These are phyloP conservation scores for Elephantulus edwardii DNA, from an alignment of 2,113 vertebrate genomes.

Conservation along the genomic window DNA sequence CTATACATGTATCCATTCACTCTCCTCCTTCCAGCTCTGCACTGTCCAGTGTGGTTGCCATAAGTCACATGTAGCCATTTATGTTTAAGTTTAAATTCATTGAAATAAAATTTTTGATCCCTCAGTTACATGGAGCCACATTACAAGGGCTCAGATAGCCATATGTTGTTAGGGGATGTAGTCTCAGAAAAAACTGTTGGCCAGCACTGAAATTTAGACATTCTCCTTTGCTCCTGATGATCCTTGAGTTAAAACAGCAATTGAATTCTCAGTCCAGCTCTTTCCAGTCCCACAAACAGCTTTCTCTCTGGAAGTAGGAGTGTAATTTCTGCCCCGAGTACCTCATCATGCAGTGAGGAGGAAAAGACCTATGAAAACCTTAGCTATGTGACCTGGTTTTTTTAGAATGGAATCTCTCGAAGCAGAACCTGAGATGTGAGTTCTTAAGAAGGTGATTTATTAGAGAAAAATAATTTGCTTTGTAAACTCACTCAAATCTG, in stretches of 20 bases:
- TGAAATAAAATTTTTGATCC: background rate
- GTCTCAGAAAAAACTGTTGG: background rate
- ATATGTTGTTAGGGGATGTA: background rate
- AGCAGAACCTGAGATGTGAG: background rate
- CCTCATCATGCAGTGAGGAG: background rate
- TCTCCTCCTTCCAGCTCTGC: background rate
- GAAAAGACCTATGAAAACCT: background rate
- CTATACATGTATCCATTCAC: background rate
- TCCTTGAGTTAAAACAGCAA: background rate
- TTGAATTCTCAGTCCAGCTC: background rate
- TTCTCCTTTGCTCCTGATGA: background rate
- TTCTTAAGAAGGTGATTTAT: background rate
- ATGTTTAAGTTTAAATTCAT: background rate
- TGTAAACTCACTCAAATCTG: no score
- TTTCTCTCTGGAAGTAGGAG: constrained; percentile 26
- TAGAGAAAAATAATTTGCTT: no score
- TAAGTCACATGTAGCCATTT: background rate
- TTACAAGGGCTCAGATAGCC: background rate
- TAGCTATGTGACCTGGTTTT: background rate
- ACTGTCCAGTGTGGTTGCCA: background rate
- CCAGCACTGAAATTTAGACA: background rate
- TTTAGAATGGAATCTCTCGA: constrained; percentile 25
- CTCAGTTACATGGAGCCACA: background rate
- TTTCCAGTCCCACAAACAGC: constrained; percentile 7
- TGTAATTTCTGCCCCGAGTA: background rate